Evolutionary conservation across 2,113 vertebrate genomes (phyloP).

Genomic region (Percopsis transmontana): DNA sequence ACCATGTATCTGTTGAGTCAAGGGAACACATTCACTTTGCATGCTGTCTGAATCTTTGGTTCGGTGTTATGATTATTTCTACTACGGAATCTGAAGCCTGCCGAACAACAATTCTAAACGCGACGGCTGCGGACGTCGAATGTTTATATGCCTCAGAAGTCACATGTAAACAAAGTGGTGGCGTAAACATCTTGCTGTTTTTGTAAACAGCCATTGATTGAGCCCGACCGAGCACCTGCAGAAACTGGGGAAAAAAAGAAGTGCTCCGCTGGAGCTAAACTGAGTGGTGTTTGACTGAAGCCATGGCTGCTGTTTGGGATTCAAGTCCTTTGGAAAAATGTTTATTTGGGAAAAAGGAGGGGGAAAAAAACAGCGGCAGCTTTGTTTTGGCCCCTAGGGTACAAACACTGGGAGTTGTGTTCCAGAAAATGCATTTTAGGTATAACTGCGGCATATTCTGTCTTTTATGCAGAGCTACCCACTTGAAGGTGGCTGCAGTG

Average conservation of each 20-base stretch:
- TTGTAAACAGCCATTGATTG: slow-evolving; percentile 61
- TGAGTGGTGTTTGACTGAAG: slow-evolving; percentile 69
- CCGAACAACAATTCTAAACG: slow-evolving; percentile 34
- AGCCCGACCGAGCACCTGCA: slow-evolving; percentile 68
- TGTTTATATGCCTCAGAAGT: slow-evolving; percentile 56
- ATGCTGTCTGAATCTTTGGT: background rate
- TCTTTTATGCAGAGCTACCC: slow-evolving; percentile 29
- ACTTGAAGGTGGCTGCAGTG: slow-evolving; percentile 41
- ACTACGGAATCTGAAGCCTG: slow-evolving; percentile 34
- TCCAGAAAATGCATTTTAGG: slow-evolving; percentile 52
- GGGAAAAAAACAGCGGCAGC: slow-evolving; percentile 46
- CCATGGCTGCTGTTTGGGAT: slow-evolving; percentile 70
- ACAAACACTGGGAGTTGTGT: slow-evolving; percentile 41
- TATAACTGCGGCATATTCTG: slow-evolving; percentile 34
- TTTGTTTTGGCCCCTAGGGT: slow-evolving; percentile 50
- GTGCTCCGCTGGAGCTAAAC: slow-evolving; percentile 29
- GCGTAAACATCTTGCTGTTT: slow-evolving; percentile 62
- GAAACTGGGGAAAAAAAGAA: slow-evolving; percentile 39
- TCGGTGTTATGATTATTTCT: slow-evolving; percentile 29
- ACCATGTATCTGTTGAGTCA: slow-evolving; percentile 10
- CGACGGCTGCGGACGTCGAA: slow-evolving; percentile 41
- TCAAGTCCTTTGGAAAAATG: slow-evolving; percentile 70
- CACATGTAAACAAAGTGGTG: slow-evolving; percentile 54
- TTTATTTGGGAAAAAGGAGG: slow-evolving; percentile 66
- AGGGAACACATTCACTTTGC: slow-evolving; percentile 4